Percentiles rank a stretch among this genome's conserved stretches.
Conservation (phyloP, 1,140 invertebrate genomes). For the Heliconius himera region DNA sequence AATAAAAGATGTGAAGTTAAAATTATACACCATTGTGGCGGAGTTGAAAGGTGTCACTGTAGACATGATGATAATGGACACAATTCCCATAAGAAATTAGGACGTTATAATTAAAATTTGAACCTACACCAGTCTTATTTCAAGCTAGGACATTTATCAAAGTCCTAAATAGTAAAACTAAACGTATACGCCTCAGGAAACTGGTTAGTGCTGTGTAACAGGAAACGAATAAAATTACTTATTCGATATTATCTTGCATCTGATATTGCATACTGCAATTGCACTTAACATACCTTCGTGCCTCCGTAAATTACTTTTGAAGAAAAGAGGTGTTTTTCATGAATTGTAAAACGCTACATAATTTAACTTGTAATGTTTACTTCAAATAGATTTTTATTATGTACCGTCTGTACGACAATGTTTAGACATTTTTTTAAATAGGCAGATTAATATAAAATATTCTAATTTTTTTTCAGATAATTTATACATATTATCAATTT, state of each 20-base stretch:
- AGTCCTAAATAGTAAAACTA: neutral
- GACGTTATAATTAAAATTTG: too few relatives aligned
- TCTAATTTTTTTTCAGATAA: too few relatives aligned
- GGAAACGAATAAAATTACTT: neutral
- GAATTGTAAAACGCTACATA: neutral
- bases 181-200: neutral
- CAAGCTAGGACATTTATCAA: neutral
- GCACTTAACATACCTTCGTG: neutral
- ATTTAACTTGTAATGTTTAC: neutral
- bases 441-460: too few relatives aligned
- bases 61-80: too few relatives aligned
- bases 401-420: too few relatives aligned
- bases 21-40: too few relatives aligned
- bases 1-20: too few relatives aligned
- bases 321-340: neutral
- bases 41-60: too few relatives aligned
- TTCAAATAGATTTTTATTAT: too few relatives aligned
- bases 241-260: constrained; percentile 6
- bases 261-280: constrained; percentile 6
- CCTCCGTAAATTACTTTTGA: neutral
- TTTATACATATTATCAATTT: too few relatives aligned
- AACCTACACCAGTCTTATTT: neutral
- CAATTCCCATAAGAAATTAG: too few relatives aligned
- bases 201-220: neutral
- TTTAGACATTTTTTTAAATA: too few relatives aligned